These are phyloP conservation scores for Carapus acus DNA, from an alignment of 2,797 vertebrate species.

Conservation along the genomic window DNA sequence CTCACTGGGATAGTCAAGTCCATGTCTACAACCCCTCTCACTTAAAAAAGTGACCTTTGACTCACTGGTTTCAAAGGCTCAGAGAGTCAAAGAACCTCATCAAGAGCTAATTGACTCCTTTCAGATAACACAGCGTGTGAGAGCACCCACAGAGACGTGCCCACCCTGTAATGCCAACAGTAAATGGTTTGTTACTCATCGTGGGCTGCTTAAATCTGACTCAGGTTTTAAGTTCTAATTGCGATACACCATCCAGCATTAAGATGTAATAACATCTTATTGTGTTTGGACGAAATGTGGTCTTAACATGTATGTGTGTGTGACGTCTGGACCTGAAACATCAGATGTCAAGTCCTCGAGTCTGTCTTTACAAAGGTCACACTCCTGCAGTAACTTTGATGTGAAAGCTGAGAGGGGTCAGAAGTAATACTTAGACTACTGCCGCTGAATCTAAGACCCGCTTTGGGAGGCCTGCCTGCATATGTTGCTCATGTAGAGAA, in stretches of 20 bases:
- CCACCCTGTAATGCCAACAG: conserved; percentile 10
- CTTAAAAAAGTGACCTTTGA: conserved; percentile 61
- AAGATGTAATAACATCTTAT: no score
- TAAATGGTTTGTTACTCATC: conserved; percentile 45
- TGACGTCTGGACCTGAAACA: no score
- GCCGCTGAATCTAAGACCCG: conserved; percentile 30
- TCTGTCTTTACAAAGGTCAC: conserved; percentile 49
- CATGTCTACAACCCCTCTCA: conserved; percentile 46
- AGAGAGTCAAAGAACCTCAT: conserved; percentile 41
- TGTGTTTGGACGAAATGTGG: no score
- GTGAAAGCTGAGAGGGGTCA: conserved; percentile 46
- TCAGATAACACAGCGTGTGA: conserved; percentile 36
- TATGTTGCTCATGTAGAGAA: conserved; percentile 6
- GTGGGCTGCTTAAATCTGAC: no score
- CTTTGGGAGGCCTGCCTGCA: conserved; percentile 14
- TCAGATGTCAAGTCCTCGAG: no score
- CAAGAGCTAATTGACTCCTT: conserved; percentile 55
- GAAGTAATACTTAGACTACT: conserved; percentile 39
- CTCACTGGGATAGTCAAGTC: conserved; percentile 41
- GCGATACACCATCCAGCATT: no score
- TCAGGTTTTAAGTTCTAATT: no score
- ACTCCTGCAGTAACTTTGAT: conserved; percentile 39
- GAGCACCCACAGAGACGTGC: conserved; percentile 28
- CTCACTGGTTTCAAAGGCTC: conserved; percentile 55
- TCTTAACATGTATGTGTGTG: conserved; percentile 13